Evolutionary conservation across 2,113 vertebrate genomes (phyloP), one percentile per base, ranked within the genome.

Genomic region (Clupea harengus): DNA sequence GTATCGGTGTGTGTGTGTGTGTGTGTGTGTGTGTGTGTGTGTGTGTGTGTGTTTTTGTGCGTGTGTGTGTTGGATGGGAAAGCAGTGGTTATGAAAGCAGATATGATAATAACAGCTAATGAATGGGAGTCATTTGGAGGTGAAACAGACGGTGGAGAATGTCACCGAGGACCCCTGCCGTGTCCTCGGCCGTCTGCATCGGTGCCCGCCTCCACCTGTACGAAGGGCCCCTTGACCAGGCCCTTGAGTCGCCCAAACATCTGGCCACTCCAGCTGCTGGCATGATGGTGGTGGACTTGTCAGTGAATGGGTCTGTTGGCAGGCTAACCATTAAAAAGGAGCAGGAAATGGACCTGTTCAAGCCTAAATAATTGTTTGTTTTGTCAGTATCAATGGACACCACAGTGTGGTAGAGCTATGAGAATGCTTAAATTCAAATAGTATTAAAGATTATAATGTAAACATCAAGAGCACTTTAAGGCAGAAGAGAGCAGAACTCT

Each of bases 111-210:
- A 89, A 82, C 84, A 46, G 18, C 25, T 81, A 72, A 88, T 50
- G 57, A 83, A 57, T 67, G 64, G 10, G n/a, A 67, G n/a, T 67
- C 86, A 54, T 89, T 85, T 86, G 46, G 52, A 85, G 84, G 85
- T 87, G 81, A 82, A 52, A 82, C 57, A 64, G 25, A 11, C 25
- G 25, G 45, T 4, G 44, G 32, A 82, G 52, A 82, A 49, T 49
- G n/a, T 82, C 45, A 44, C 15, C 13, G 49, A 44, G 45, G 81
- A n/a, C 18, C 86, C 52, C 50, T 80, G 57, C 28, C 39, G 81
- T 81, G 44, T 64, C 25, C 72, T 45, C 57, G n/a, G 60, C 54
- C 32, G 57, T 83, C 54, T 32, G 83, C 47, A 82, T n/a, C 25
- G 20, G 45, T 57, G 52, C 44, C 82, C 28, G 15, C 72, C 39